phyloP scores from a whole-genome alignment of 1,140 invertebrate genomes.

The Anoplophora glabripennis region DNA sequence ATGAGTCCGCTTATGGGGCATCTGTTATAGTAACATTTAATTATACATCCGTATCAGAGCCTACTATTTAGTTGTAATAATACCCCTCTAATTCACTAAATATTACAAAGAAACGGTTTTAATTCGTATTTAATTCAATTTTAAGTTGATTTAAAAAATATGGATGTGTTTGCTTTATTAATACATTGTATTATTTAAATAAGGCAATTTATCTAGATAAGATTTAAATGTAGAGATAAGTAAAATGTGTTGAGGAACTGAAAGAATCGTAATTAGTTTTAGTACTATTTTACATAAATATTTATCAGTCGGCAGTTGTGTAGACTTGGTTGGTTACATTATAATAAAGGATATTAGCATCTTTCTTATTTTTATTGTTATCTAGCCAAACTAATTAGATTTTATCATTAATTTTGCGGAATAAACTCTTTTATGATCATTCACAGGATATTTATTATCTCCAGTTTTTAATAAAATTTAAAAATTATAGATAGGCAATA shows the following conservation, averaged over 20 bases:
- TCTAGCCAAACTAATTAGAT: no score
- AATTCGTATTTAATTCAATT: slow-evolving; percentile 15
- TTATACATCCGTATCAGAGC: slow-evolving; percentile 14
- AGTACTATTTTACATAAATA: no score
- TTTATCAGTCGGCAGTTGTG: no score
- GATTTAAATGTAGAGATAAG: neutral
- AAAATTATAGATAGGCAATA: no score
- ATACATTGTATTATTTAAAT: slow-evolving; percentile 3
- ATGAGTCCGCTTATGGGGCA: slow-evolving; percentile 4
- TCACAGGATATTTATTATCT: no score
- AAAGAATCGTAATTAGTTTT: no score
- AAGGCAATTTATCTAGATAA: slow-evolving; percentile 4
- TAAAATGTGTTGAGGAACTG: neutral
- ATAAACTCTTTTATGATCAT: no score
- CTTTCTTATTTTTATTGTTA: no score
- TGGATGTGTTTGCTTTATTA: slow-evolving; percentile 1
- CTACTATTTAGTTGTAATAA: slow-evolving; percentile 22
- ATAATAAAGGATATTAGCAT: no score
- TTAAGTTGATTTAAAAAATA: slow-evolving; percentile 14
- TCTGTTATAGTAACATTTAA: slow-evolving; percentile 15
- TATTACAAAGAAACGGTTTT: slow-evolving; percentile 9
- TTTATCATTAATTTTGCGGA: no score
- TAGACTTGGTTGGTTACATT: no score
- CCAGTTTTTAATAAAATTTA: no score
- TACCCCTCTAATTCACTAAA: slow-evolving; percentile 8